Conservation (phyloP, 2,113 vertebrate species). For the Pelodiscus sinensis region DNA sequence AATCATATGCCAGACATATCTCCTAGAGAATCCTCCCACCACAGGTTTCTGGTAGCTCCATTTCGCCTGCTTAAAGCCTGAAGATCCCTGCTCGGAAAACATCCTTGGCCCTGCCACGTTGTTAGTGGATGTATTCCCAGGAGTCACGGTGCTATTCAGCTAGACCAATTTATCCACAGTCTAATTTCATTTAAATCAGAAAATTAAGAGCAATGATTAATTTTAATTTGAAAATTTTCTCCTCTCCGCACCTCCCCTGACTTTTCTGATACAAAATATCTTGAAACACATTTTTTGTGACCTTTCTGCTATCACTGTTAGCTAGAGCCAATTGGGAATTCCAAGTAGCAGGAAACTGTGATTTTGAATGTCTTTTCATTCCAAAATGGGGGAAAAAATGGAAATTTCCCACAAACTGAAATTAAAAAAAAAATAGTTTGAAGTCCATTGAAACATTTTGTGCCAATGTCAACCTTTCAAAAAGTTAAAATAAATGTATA, state of each 20-base stretch:
- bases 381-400: background rate
- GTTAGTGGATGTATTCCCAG: background rate
- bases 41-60: background rate
- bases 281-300: background rate
- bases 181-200: background rate
- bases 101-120: background rate
- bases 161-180: background rate
- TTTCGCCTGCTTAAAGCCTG: background rate
- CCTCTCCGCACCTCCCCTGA: background rate
- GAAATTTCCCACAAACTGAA: background rate
- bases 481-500: background rate
- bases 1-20: background rate
- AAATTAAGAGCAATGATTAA: background rate
- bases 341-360: background rate
- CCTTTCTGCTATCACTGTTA: background rate
- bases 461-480: background rate
- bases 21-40: background rate
- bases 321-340: background rate
- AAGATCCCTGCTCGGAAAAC: background rate
- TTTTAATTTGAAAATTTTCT: background rate
- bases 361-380: background rate
- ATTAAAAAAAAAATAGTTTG: background rate
- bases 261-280: background rate
- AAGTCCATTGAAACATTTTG: background rate
- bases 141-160: background rate